These are phyloP conservation scores for Actinia tenebrosa DNA, from an alignment of 64 coral and sea anemone species.

Conservation along the genomic window DNA sequence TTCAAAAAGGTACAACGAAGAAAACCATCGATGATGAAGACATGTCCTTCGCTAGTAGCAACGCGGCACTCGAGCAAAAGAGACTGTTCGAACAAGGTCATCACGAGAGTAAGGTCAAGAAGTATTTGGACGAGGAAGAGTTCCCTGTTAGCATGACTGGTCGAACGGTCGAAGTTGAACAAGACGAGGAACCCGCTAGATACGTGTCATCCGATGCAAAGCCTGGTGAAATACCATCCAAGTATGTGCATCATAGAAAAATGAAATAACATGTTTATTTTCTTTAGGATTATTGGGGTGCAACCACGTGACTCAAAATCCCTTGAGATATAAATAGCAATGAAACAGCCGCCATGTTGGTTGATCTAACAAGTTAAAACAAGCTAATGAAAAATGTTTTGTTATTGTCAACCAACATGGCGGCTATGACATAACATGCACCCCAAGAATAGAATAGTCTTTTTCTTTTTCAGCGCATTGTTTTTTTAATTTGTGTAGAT, in stretches of 20 bases:
- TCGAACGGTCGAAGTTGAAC: background rate
- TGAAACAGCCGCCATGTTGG: no score
- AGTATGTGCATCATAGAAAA: background rate
- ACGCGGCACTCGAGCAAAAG: background rate
- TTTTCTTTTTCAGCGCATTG: no score
- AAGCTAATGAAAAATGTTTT: no score
- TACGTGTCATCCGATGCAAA: conserved; percentile 4
- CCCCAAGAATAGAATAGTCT: no score
- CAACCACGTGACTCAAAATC: no score
- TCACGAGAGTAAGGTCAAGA: background rate
- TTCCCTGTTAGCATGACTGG: background rate
- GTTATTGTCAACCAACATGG: no score
- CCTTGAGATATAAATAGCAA: no score
- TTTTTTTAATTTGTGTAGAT: no score
- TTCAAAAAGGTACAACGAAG: background rate
- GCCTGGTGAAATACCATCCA: conserved; percentile 8
- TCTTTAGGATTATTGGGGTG: no score
- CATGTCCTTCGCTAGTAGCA: background rate
- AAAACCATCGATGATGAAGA: conserved; percentile 28
- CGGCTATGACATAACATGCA: no score
- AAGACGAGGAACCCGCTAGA: background rate
- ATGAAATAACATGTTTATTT: no score
- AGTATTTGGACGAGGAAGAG: conserved; percentile 1
- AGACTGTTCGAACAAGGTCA: conserved; percentile 10
- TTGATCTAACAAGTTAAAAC: no score